Conservation (phyloP, 92 coral and sea anemone species). For the Porites evermanni region DNA sequence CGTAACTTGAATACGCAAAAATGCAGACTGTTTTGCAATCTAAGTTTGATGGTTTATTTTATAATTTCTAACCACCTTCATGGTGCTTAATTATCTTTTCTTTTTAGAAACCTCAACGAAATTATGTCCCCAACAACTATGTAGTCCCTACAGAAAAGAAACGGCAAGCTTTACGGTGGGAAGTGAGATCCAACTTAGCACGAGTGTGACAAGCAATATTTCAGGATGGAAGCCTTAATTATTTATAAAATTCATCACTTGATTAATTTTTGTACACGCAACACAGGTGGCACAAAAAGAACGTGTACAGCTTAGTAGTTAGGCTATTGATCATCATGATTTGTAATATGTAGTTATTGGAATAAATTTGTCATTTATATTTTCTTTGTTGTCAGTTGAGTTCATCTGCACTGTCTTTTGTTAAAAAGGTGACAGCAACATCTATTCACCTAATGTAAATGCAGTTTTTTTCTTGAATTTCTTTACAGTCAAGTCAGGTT, state of each 20-base stretch:
- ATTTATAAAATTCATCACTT: neutral
- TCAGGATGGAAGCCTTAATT: neutral
- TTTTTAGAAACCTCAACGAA: constrained; percentile 81
- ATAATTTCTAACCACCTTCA: too few species aligned
- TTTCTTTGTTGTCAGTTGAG: neutral
- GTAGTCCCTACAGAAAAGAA: constrained; percentile 97
- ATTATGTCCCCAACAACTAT: constrained; percentile 88
- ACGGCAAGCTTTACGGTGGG: constrained; percentile 93
- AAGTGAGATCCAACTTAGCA: constrained; percentile 92
- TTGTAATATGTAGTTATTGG: neutral
- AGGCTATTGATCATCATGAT: neutral
- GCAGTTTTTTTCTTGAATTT: too few species aligned
- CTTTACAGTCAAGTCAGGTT: too few species aligned
- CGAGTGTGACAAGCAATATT: constrained; percentile 39
- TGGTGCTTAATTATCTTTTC: neutral
- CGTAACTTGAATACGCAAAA: too few species aligned
- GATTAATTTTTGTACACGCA: neutral
- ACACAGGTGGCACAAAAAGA: neutral
- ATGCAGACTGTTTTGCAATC: too few species aligned
- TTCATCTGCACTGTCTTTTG: neutral
- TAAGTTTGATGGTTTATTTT: too few species aligned
- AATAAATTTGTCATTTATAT: constrained; percentile 18
- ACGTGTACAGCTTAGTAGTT: neutral
- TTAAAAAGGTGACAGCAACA: too few species aligned
- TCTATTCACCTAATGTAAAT: too few species aligned